These are phyloP conservation scores for Lepus townsendii DNA, from an alignment of 2,797 vertebrate genomes.

Conservation along the genomic window DNA sequence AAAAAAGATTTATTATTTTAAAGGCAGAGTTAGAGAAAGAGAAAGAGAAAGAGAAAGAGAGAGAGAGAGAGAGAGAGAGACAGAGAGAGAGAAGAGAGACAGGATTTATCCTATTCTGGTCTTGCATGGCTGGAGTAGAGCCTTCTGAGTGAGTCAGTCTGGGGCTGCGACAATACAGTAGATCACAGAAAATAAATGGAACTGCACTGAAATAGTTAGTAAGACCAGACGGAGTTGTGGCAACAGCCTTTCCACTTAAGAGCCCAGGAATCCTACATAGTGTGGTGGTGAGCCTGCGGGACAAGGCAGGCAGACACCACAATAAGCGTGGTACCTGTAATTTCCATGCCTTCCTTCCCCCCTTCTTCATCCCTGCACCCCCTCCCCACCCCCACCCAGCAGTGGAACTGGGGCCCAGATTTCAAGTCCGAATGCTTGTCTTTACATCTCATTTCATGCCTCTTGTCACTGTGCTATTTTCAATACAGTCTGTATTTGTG, in stretches of 20 bases:
- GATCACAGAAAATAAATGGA: not conserved
- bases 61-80: no score
- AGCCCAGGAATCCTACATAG: not conserved
- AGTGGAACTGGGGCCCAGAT: not conserved
- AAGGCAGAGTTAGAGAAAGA: no score
- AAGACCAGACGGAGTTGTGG: not conserved
- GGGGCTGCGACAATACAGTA: not conserved
- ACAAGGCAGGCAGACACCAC: not conserved
- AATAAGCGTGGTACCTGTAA: fast-evolving
- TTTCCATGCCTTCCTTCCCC: not conserved
- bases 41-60: no score
- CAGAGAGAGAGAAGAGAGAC: no score
- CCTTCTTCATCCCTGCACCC: not conserved
- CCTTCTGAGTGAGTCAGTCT: not conserved
- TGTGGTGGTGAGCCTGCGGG: fast-evolving
- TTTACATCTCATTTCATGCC: not conserved
- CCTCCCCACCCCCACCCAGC: no score
- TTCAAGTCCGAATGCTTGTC: not conserved
- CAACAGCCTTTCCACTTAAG: not conserved
- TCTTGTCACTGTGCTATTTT: not conserved
- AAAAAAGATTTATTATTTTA: no score
- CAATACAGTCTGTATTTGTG: not conserved
- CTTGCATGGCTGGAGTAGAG: not conserved
- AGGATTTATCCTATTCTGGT: not conserved
- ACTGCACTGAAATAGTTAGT: not conserved